A percentile compares a stretch with the other conserved stretches of the same genome.
Evolutionary conservation across 2,797 vertebrate genomes (phyloP).

Genomic region (Fistularia commersonii): DNA sequence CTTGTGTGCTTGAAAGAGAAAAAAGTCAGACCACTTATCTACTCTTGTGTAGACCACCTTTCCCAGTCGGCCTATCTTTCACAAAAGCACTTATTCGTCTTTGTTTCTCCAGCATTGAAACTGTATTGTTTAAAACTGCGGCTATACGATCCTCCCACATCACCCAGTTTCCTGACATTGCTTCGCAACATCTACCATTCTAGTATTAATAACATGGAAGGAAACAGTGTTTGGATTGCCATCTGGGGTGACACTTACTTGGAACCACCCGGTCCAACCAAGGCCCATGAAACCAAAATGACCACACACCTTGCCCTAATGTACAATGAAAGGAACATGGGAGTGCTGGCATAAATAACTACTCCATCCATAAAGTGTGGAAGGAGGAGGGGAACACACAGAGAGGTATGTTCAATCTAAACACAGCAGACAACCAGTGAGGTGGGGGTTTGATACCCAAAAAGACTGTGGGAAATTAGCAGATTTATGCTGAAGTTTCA

Average conservation of each 20-base stretch:
- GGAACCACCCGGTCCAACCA: slow-evolving; percentile 13
- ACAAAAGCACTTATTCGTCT: no score
- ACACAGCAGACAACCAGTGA: slow-evolving; percentile 33
- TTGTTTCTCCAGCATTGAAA: not conserved
- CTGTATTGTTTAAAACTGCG: slow-evolving; percentile 5
- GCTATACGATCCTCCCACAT: slow-evolving; percentile 13
- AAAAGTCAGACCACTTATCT: no score
- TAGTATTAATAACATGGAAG: slow-evolving; percentile 26
- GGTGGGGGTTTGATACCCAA: slow-evolving; percentile 5
- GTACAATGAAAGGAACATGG: slow-evolving; percentile 47
- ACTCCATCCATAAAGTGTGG: slow-evolving; percentile 40
- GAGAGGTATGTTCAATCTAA: slow-evolving; percentile 65
- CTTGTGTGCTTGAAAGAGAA: no score
- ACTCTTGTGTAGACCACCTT: no score
- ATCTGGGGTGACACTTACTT: slow-evolving; percentile 1
- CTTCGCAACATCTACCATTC: slow-evolving; percentile 9
- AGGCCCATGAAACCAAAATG: slow-evolving; percentile 10
- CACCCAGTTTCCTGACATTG: slow-evolving; percentile 25
- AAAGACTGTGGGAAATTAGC: slow-evolving; percentile 12
- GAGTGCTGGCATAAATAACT: slow-evolving; percentile 40
- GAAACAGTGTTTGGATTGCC: slow-evolving; percentile 23
- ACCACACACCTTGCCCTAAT: slow-evolving; percentile 36
- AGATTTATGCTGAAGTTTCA: slow-evolving; percentile 4
- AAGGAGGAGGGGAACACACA: slow-evolving; percentile 14
- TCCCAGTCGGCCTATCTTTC: no score